Base-by-base conservation (phyloP, 2,797 vertebrate species). In the Carapus acus region DNA sequence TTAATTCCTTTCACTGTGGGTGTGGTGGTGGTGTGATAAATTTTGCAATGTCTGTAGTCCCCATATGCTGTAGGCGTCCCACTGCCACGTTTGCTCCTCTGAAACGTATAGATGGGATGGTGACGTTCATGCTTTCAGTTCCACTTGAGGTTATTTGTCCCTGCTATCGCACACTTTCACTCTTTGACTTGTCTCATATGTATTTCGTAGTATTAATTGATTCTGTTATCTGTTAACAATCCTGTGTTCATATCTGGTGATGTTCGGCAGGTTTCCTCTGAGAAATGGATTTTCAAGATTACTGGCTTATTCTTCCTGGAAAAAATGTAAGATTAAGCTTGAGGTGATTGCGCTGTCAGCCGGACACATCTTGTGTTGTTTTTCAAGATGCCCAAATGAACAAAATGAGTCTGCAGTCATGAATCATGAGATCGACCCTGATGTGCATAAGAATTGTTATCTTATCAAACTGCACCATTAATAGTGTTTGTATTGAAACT, bases 211-310 rank as follows among this genome's bases (percentile, higher is more conserved):
- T 36, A 33, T 21, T 8, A 47, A 66, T 68, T 56, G 54, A 73
- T 74, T 48, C 24, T 67, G 64, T 48, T 67, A 65, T 57, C 19
- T 48, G 22, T 65, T 37, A 67, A 27, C 24, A 27, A 27, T 33
- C 12, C 48, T 11, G 19, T 43, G 36, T 37, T 3, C 37, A 16
- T 17, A 17, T 46, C 49, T 43, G 62, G 43, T 43, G 7, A 31
- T 17, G 37, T 36, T 58, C 54, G 56, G 38, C 38, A 7, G 19
- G 13, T 40, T 40, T 29, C 31, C 16, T 54, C 3, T 8, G 44
- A 18, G 17, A 53, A 52, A 52, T 21, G 11, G 19, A 36, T 61
- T 67, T n/a, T 54, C 55, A 41, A 29, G 29, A 47, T 62, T 51
- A 64, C 67, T 41, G 29, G 21, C 23, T 2, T 20, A 12, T 45